Evolutionary conservation across 2,797 vertebrate genomes (phyloP).

Genomic region (Psittacula derbiana): DNA sequence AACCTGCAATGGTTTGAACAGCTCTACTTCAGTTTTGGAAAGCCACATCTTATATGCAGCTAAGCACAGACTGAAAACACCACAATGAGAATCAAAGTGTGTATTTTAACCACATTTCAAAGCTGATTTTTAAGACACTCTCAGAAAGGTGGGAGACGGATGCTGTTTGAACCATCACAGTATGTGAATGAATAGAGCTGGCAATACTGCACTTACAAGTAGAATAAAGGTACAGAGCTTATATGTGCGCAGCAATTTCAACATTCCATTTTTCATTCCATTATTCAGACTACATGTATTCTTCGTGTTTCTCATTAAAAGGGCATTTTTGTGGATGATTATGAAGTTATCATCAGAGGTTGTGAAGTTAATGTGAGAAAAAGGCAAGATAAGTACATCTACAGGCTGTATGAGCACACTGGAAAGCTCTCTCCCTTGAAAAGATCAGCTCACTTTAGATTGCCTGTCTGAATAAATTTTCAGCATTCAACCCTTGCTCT

Average conservation of each 20-base stretch:
- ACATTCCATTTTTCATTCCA: background rate
- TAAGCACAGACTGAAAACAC: background rate
- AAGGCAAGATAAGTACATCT: background rate
- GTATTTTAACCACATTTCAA: background rate
- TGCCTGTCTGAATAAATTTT: background rate
- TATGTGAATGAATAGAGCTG: background rate
- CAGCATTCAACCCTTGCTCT: background rate
- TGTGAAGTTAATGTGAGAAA: background rate
- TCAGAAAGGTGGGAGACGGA: background rate
- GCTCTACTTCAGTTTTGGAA: background rate
- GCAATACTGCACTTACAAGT: fast-evolving
- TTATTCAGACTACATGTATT: background rate
- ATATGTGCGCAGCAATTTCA: background rate
- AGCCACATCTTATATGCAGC: background rate
- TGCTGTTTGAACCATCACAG: background rate
- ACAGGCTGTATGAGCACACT: background rate
- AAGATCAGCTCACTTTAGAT: background rate
- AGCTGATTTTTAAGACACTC: background rate
- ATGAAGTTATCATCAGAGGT: background rate
- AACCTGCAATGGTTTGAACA: background rate
- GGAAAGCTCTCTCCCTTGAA: background rate
- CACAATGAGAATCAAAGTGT: background rate
- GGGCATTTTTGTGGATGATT: background rate
- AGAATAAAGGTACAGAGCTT: background rate
- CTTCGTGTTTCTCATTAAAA: background rate